phyloP scores from a whole-genome alignment of 1,140 invertebrate species.

The Listronotus oregonensis region DNA sequence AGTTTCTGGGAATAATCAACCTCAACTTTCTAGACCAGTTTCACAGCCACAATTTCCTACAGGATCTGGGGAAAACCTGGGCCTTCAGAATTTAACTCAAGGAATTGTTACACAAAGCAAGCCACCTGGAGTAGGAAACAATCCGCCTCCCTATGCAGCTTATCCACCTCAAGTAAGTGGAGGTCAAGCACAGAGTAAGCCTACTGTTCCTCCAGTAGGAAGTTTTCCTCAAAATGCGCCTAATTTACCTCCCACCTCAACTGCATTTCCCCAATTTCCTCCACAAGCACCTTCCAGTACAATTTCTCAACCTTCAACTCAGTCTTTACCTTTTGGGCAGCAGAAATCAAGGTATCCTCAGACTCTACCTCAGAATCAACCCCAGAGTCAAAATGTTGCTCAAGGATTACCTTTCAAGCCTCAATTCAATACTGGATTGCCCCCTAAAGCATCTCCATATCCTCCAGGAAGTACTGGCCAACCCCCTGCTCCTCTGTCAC shows the following conservation, averaged over 20 bases:
- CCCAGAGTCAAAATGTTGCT: neutral
- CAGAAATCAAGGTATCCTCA: slow-evolving; percentile 21
- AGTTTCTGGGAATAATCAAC: neutral
- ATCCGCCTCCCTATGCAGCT: neutral
- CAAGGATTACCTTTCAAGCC: neutral
- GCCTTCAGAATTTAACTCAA: neutral
- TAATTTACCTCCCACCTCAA: neutral
- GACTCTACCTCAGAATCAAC: neutral
- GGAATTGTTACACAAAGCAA: neutral
- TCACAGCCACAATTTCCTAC: neutral
- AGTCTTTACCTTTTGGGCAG: neutral
- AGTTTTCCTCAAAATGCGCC: neutral
- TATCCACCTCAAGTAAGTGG: neutral
- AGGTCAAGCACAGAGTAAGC: neutral
- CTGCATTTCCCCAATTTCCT: neutral
- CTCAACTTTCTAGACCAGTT: slow-evolving; percentile 1
- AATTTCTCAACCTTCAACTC: neutral
- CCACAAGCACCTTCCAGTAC: slow-evolving; percentile 6
- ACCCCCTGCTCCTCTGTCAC: neutral
- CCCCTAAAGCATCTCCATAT: slow-evolving; percentile 5
- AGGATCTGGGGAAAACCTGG: neutral
- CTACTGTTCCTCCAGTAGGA: neutral
- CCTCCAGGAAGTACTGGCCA: neutral
- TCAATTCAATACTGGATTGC: slow-evolving; percentile 26
- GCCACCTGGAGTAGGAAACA: neutral